Base-by-base conservation (phyloP, 2,888 invertebrate species). In the Patella depressa region DNA sequence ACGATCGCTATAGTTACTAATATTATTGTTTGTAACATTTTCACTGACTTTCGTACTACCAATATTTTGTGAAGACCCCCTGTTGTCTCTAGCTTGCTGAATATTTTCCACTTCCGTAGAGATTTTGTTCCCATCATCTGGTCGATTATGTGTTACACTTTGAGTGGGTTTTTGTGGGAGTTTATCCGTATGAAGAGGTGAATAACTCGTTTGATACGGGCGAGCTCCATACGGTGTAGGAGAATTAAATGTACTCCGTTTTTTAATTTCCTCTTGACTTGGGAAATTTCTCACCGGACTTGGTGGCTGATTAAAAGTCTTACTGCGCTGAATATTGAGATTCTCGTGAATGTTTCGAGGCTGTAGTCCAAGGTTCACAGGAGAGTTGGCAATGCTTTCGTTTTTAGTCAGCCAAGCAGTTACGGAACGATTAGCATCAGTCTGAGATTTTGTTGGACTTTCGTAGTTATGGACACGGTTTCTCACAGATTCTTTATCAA, bases 41-140 rank as follows among this genome's bases (percentile, higher is more conserved):
- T 45, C 45, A 45, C 45, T 45, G 45, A 45, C 45, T 45, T 45
- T 45, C 1, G 1, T 45, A 45, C 45, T 45, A 45, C 45, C 45
- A 9, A 45, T 45, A 9, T 45, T 45, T 45, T 45, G 45, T 1
- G 45, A 45, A 45, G 45, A 45, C 45, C 45, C 45, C 7, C 45
- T 45, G 45, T 45, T 45, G 45, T 45, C 45, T 45, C 45, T 45
- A 45, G 45, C 45, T 45, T 45, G 45, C 9, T 45, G 45, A 45
- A 45, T 45, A 45, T 45, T 45, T 45, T 45, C 45, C 45, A 9
- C 45, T 45, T 45, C 45, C 7, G 5, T 45, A 45, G 45, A 45
- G 45, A 45, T 45, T 65, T 65, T 65, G 65, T 65, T 65, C 65
- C 65, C 65, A 15, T 65, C 65, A 24, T 65, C 24, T 65, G 65